These are phyloP conservation scores for Aplysina aerophoba DNA, from an alignment of 37 sponge, comb jelly and placozoan genomes.

Conservation along the genomic window DNA sequence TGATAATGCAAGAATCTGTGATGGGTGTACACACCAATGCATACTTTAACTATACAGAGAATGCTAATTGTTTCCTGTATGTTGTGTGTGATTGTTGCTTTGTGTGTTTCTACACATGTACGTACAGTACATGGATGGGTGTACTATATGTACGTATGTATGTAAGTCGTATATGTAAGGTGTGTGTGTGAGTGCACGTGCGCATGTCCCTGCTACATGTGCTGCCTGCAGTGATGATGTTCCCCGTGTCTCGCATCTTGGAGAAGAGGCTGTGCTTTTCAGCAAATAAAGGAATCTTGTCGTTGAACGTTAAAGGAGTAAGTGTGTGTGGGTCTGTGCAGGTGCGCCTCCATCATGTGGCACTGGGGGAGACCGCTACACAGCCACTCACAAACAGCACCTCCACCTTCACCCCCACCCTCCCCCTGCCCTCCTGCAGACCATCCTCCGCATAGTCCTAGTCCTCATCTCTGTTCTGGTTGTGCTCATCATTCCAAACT, in stretches of 20 bases:
- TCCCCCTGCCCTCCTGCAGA: constrained; percentile 32
- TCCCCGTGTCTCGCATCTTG: constrained; percentile 87
- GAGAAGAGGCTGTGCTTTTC: constrained; percentile 58
- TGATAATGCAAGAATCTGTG: too few relatives aligned
- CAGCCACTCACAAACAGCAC: too few relatives aligned
- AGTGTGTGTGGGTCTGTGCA: not conserved
- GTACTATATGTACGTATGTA: not conserved
- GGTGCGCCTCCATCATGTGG: not conserved
- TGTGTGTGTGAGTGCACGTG: too few relatives aligned
- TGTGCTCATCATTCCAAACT: constrained; percentile 81
- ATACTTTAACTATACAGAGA: too few relatives aligned
- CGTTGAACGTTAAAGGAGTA: not conserved
- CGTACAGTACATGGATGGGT: not conserved
- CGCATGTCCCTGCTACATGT: too few relatives aligned
- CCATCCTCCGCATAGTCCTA: constrained; percentile 57
- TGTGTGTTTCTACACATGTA: not conserved
- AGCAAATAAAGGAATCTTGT: not conserved
- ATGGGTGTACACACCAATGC: not conserved
- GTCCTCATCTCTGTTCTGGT: constrained; percentile 82
- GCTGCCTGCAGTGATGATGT: constrained; percentile 98
- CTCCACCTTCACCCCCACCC: not conserved
- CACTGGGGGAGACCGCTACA: too few relatives aligned
- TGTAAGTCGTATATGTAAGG: not conserved
- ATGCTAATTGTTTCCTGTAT: too few relatives aligned
- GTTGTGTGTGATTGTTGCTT: not conserved